Evolutionary conservation across 1,140 invertebrate species (phyloP).

Genomic region (Listronotus oregonensis): DNA sequence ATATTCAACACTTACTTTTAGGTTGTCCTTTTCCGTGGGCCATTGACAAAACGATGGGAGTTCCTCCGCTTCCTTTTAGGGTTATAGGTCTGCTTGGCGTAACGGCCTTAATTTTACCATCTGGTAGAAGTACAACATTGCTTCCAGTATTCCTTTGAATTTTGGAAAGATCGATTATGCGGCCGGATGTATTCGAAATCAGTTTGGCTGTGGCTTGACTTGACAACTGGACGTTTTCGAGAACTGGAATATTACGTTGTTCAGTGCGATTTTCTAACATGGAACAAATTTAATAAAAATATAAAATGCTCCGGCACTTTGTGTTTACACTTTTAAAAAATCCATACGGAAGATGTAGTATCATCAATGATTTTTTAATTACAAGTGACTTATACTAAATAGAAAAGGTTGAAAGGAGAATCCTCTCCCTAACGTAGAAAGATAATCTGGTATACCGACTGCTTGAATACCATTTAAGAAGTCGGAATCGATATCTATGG

Average conservation of each 20-base stretch:
- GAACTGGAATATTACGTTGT: slow-evolving; percentile 31
- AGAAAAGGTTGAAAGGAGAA: no score
- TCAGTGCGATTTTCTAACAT: no score
- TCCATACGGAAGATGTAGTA: no score
- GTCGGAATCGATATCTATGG: no score
- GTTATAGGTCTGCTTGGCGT: slow-evolving; percentile 10
- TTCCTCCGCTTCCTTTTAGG: slow-evolving; percentile 28
- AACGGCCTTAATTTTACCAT: slow-evolving; percentile 48
- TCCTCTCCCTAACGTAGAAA: no score
- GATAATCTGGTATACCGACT: no score
- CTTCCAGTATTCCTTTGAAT: slow-evolving; percentile 26
- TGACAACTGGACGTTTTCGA: slow-evolving; percentile 49
- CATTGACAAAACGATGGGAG: slow-evolving; percentile 28
- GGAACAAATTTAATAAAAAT: no score
- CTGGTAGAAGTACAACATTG: slow-evolving; percentile 48
- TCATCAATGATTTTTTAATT: no score
- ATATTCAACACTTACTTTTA: slow-evolving; percentile 12
- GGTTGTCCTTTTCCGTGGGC: slow-evolving; percentile 13
- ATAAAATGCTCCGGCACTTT: no score
- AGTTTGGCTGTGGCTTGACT: slow-evolving; percentile 41
- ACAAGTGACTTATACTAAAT: no score
- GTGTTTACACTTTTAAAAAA: no score
- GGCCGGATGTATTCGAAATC: slow-evolving; percentile 39
- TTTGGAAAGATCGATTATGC: slow-evolving; percentile 47
- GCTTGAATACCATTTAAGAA: no score